phyloP scores from a whole-genome alignment of 2,113 vertebrate genomes.

The Tachysurus vachellii region DNA sequence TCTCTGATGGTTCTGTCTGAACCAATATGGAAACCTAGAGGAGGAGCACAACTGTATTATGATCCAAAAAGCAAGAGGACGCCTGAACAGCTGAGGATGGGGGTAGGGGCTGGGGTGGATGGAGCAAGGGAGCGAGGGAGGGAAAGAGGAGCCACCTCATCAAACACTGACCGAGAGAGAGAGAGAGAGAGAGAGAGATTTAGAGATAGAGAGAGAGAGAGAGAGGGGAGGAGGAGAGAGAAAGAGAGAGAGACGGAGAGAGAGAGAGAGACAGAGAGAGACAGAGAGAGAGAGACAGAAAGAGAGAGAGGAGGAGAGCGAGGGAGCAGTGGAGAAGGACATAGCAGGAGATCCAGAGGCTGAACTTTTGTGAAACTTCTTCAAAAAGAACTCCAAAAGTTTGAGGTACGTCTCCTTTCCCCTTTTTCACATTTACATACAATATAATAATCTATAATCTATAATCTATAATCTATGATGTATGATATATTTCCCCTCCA shows the following conservation, averaged over 20 bases:
- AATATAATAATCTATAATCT: background rate
- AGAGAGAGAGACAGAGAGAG: conserved; percentile 40
- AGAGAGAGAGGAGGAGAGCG: conserved; percentile 33
- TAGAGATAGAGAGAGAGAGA: conserved; percentile 26
- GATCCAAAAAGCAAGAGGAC: conserved; percentile 37
- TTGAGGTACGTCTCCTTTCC: conserved; percentile 52
- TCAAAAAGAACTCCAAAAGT: conserved; percentile 29
- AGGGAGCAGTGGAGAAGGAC: conserved; percentile 58
- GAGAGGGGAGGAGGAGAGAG: conserved; percentile 38
- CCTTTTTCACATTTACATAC: background rate
- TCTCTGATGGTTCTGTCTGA: background rate
- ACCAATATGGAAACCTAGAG: conserved; percentile 34
- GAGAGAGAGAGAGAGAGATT: background rate
- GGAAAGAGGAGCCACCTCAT: background rate
- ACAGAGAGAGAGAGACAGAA: conserved; percentile 8
- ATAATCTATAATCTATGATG: too few relatives aligned
- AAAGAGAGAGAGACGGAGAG: conserved; percentile 49
- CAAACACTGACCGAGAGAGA: background rate
- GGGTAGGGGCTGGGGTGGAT: conserved; percentile 52
- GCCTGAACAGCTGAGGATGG: conserved; percentile 31
- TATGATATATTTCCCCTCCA: background rate
- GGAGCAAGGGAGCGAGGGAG: conserved; percentile 19
- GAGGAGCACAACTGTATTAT: conserved; percentile 42
- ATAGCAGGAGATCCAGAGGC: conserved; percentile 29
- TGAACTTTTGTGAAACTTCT: conserved; percentile 25